Evolutionary conservation across 2,113 vertebrate genomes (phyloP).

Genomic region (Halcyon malimbica): DNA sequence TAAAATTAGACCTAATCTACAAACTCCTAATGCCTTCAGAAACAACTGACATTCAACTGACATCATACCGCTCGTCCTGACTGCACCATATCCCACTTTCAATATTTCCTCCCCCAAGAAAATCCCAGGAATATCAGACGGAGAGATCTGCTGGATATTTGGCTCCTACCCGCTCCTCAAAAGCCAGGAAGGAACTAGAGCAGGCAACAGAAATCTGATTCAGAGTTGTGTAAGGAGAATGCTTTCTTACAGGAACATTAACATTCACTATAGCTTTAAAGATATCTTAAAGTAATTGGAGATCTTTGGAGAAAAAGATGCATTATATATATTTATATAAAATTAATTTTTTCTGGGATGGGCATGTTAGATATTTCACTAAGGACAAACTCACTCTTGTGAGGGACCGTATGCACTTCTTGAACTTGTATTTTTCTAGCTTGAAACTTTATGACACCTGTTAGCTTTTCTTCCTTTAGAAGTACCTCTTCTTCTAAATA

Average conservation of each 20-base stretch:
- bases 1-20: background rate
- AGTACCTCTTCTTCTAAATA: background rate
- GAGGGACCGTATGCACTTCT: background rate
- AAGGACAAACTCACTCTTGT: background rate
- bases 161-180: background rate
- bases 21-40: background rate
- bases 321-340: background rate
- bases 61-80: accelerated
- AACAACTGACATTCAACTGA: background rate
- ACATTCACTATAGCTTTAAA: background rate
- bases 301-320: background rate
- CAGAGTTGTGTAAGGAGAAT: background rate
- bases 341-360: background rate
- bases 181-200: constrained; percentile 44
- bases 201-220: constrained; percentile 42
- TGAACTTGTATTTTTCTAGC: background rate
- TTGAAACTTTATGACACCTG: background rate
- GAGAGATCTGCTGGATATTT: constrained; percentile 27
- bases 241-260: background rate
- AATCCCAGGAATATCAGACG: background rate
- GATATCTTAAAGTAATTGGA: background rate
- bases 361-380: background rate
- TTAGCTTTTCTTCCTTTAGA: background rate
- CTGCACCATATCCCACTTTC: background rate
- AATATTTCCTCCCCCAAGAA: background rate